These are phyloP conservation scores for Tetheella fluctuosa DNA, from an alignment of 2,888 invertebrate genomes.

Conservation along the genomic window DNA sequence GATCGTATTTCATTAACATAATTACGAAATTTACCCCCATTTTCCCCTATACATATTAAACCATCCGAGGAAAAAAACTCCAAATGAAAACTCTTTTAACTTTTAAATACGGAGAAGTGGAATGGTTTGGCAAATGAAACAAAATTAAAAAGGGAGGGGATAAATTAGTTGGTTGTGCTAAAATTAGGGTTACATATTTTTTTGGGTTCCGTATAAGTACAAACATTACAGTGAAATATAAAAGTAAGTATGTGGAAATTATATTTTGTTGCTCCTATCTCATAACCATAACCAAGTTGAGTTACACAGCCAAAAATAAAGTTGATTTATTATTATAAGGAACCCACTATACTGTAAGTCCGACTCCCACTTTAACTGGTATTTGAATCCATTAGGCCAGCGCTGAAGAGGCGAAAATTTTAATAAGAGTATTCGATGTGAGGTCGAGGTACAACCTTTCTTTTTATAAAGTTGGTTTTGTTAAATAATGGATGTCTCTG, in stretches of 20 bases:
- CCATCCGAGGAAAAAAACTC: background rate
- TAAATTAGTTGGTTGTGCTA: background rate
- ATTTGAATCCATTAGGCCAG: slow-evolving; percentile 38
- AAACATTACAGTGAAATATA: too few species aligned
- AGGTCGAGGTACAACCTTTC: background rate
- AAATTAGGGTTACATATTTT: slow-evolving; percentile 22
- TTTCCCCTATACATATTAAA: background rate
- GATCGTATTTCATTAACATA: background rate
- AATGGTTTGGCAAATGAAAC: slow-evolving; percentile 8
- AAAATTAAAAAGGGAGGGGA: slow-evolving; percentile 10
- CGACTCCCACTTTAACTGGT: too few species aligned
- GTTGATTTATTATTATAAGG: too few species aligned
- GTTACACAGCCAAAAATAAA: too few species aligned
- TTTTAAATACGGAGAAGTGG: background rate
- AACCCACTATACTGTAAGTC: too few species aligned
- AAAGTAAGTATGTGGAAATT: too few species aligned
- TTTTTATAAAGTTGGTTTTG: background rate
- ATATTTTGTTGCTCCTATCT: too few species aligned
- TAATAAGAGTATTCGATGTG: background rate
- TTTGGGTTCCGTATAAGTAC: too few species aligned
- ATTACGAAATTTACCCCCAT: slow-evolving; percentile 1
- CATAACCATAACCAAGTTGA: too few species aligned
- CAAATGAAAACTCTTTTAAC: slow-evolving; percentile 8
- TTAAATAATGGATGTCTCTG: too few species aligned
- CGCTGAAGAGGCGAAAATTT: background rate